Evolutionary conservation across 2,113 vertebrate genomes (phyloP).

Genomic region (Poecilia latipinna): DNA sequence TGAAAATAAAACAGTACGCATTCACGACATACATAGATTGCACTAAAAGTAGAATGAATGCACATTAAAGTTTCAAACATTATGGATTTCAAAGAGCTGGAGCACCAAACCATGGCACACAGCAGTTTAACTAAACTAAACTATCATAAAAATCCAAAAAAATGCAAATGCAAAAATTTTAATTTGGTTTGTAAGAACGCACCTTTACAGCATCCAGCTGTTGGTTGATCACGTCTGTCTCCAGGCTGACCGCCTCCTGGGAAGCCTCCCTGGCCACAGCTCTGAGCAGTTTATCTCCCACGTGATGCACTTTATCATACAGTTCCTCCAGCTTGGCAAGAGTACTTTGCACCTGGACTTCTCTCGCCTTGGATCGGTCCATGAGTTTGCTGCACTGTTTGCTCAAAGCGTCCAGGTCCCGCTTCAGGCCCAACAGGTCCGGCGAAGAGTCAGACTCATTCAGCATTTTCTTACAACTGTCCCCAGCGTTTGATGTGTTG

Average conservation of each 20-base stretch:
- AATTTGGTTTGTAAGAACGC: conserved; percentile 8
- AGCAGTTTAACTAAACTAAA: neutral
- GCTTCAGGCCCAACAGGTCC: conserved; percentile 91
- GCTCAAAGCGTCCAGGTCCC: conserved; percentile 92
- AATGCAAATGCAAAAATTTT: neutral
- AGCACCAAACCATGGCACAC: too few relatives aligned
- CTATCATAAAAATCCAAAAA: neutral
- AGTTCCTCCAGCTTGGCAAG: conserved; percentile 85
- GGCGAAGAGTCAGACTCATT: conserved; percentile 87
- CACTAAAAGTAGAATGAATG: neutral
- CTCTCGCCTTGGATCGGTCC: conserved; percentile 88
- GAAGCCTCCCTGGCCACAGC: conserved; percentile 89
- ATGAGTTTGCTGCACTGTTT: conserved; percentile 95
- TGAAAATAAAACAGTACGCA: neutral
- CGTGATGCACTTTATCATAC: conserved; percentile 81
- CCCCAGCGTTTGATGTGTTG: conserved; percentile 85
- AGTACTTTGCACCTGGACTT: conserved; percentile 84
- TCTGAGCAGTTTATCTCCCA: conserved; percentile 77
- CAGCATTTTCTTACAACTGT: conserved; percentile 92
- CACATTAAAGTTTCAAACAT: neutral
- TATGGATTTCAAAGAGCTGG: neutral
- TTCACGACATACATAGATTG: neutral
- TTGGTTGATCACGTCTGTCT: conserved; percentile 94
- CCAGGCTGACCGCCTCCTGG: conserved; percentile 92
- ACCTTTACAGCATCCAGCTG: conserved; percentile 95